A percentile compares a stretch with the other conserved stretches of the same genome.
Conservation (phyloP, 2,113 vertebrate species). For the Eulacestoma nigropectus region DNA sequence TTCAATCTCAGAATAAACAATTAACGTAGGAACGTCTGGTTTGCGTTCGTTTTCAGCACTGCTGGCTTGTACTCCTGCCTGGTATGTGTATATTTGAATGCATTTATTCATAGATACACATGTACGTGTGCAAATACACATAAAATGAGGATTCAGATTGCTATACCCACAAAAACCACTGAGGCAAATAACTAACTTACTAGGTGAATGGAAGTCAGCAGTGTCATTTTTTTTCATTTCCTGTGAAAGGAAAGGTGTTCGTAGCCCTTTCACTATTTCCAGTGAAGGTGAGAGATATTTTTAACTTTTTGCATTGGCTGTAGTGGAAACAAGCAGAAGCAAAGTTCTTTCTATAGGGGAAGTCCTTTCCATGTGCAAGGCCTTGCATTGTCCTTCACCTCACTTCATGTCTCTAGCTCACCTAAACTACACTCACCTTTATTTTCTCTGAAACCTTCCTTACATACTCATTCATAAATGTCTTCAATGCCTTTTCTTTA, state of each 20-base stretch:
- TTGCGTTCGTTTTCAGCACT: background rate
- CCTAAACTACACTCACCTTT: background rate
- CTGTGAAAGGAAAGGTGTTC: fast-evolving
- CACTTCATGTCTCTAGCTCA: background rate
- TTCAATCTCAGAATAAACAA: constrained; percentile 28
- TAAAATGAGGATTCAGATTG: background rate
- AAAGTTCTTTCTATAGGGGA: background rate
- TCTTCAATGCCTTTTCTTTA: background rate
- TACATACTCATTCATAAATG: background rate
- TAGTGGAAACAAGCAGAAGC: background rate
- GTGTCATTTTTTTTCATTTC: background rate
- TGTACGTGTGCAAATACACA: background rate
- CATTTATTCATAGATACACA: background rate
- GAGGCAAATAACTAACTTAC: background rate
- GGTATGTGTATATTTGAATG: background rate
- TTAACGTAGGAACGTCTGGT: background rate
- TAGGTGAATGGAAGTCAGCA: background rate
- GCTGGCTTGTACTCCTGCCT: background rate
- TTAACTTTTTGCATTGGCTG: background rate
- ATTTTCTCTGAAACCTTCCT: background rate
- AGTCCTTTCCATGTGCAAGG: background rate
- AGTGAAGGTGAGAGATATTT: background rate
- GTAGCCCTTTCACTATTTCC: background rate
- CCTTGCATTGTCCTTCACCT: background rate
- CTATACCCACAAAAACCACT: background rate